These are phyloP conservation scores for Catharus minimus DNA, from an alignment of 2,113 vertebrate genomes.

Conservation along the genomic window DNA sequence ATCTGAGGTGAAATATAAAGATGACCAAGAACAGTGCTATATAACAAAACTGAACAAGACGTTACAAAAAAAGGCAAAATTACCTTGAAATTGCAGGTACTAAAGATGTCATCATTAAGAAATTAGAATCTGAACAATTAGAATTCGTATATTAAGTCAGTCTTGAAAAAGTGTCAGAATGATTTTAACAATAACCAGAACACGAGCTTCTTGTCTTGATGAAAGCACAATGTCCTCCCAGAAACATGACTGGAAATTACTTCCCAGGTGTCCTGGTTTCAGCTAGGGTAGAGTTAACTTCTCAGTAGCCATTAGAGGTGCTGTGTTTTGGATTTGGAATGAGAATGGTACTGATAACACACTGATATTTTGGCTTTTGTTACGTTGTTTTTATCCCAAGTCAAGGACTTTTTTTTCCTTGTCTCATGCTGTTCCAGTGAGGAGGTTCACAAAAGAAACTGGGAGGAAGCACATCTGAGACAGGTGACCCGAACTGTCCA, in stretches of 20 bases:
- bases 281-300: not conserved
- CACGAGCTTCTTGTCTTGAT: not conserved
- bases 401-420: not conserved
- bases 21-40: not conserved
- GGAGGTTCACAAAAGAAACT: not conserved
- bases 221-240: not conserved
- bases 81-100: not conserved
- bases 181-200: not conserved
- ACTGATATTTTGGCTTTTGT: not conserved
- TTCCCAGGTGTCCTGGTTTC: not conserved
- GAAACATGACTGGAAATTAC: not conserved
- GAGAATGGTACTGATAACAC: not conserved
- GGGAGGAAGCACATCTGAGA: not conserved
- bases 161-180: not conserved
- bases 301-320: not conserved
- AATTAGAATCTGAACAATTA: not conserved
- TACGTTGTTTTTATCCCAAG: not conserved
- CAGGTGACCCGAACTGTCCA: accelerated
- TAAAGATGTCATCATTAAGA: not conserved
- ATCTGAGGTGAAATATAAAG: not conserved
- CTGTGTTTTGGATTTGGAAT: not conserved
- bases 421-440: not conserved
- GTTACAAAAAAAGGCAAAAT: not conserved
- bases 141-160: not conserved
- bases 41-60: not conserved